Conservation (phyloP, 1,140 invertebrate genomes). For the Drosophila erecta region DNA sequence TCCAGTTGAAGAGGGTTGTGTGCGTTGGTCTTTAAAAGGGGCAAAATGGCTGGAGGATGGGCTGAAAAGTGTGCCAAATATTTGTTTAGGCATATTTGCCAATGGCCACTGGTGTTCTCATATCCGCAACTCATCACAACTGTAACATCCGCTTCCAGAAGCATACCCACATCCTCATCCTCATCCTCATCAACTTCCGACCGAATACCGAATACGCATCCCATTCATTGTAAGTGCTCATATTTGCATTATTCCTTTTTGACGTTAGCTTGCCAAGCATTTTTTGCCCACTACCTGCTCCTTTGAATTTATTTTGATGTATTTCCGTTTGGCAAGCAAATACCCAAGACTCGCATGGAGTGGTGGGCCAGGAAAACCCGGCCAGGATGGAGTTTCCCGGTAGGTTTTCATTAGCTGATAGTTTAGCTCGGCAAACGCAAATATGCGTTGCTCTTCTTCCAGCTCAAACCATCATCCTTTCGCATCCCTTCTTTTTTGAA, state of each 20-base stretch:
- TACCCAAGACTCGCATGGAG: constrained; percentile 15
- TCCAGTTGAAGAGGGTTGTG: constrained; percentile 27
- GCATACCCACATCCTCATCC: constrained; percentile 12
- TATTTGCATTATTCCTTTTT: constrained; percentile 69
- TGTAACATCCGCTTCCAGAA: constrained; percentile 25
- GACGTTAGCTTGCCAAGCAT: constrained; percentile 22
- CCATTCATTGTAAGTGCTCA: constrained; percentile 40
- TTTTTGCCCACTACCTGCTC: constrained; percentile 19
- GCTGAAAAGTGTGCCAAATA: constrained; percentile 73
- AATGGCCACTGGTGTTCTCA: constrained; percentile 60
- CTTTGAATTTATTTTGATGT: constrained; percentile 77
- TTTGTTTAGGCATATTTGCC: constrained; percentile 74
- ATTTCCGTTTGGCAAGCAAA: constrained; percentile 72
- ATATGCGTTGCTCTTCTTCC: constrained; percentile 8
- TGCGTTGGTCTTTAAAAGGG: neutral
- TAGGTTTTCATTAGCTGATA: constrained; percentile 74
- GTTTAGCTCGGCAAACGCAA: constrained; percentile 41
- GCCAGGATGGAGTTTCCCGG: neutral
- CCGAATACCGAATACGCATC: constrained; percentile 15
- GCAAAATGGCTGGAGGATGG: neutral
- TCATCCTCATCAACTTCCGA: constrained; percentile 4
- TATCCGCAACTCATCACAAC: constrained; percentile 39
- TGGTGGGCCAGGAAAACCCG: neutral
- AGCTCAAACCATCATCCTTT: neutral
- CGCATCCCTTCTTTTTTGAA: neutral